Evolutionary conservation across 2,113 vertebrate genomes (phyloP), one percentile per base, ranked within the genome.

Genomic region (Dascyllus trimaculatus): DNA sequence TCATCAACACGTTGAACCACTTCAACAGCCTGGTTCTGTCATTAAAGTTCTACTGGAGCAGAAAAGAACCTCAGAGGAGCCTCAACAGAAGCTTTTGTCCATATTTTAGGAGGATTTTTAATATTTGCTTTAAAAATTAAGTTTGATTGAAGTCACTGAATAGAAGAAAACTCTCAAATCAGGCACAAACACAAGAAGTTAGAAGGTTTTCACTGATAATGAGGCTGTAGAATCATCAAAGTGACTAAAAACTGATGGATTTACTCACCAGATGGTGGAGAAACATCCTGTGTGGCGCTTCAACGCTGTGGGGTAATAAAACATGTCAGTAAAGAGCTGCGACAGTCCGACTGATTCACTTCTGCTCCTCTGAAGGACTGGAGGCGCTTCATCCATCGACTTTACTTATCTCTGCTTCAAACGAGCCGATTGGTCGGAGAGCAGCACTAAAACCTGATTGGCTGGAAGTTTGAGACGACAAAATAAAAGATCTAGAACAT

Each of bases 251-350:
- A 29, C 4, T 29, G 6, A 29, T 5, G 32, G 13, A 43, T 75
- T n/a, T 18, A 86, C 95, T 94, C 88, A 97, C 97, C 97, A 97
- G 75, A 97, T 95, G 2, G 95, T 97, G 48, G 96, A 89, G 26
- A 97, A 97, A 83, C 95, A 95, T 76, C 96, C 97, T 0, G 93
- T 88, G 15, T 94, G 94, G 25, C 93, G 93, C 71, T 94, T 93
- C 52, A 97, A 89, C 45, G 97, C 95, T 4, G 83, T 82, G 0
- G 96, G 96, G 38, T 96, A 96, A 76, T 96, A 97, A 93, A 97
- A 97, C 96, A 97, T 97, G 1, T 40, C 11, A 2, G 45, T 5
- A 54, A 62, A n/a, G 17, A 24, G 38, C 5, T 1, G 22, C 1
- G 17, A 10, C 22, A 45, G 2, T 11, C 2, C 0, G 22, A 22